Evolutionary conservation across 2,888 invertebrate species (phyloP).

Genomic region (Athalia circularis): DNA sequence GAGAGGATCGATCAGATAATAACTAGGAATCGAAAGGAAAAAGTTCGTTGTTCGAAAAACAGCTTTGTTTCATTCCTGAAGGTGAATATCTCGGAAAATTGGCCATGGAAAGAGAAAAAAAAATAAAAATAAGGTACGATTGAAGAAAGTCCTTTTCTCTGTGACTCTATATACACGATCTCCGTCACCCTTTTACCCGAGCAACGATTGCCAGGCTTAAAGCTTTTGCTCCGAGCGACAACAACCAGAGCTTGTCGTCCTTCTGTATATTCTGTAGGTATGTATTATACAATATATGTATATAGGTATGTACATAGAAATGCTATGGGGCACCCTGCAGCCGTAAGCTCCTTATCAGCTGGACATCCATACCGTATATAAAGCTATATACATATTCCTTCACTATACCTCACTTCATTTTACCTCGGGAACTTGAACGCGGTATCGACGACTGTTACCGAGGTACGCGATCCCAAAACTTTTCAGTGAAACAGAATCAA

Average conservation of each 20-base stretch:
- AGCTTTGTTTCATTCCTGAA: too few relatives aligned
- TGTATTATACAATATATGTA: too few relatives aligned
- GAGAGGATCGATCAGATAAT: too few relatives aligned
- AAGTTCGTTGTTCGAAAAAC: too few relatives aligned
- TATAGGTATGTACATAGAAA: background rate
- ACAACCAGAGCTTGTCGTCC: constrained; percentile 26
- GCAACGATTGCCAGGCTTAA: constrained; percentile 22
- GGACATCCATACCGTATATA: constrained; percentile 23
- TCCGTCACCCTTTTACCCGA: background rate
- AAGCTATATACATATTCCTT: too few relatives aligned
- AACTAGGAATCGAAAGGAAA: too few relatives aligned
- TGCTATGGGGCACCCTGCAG: background rate
- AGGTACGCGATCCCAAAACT: constrained; percentile 28
- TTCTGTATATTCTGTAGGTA: background rate
- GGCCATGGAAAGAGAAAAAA: too few relatives aligned
- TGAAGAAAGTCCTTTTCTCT: too few relatives aligned
- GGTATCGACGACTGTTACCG: constrained; percentile 29
- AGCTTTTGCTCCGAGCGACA: constrained; percentile 14
- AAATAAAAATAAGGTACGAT: too few relatives aligned
- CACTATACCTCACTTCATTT: constrained; percentile 20
- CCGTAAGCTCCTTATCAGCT: constrained; percentile 45
- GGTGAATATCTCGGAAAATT: too few relatives aligned
- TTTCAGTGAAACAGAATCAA: background rate
- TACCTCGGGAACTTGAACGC: constrained; percentile 13
- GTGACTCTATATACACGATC: background rate